Base-by-base conservation (phyloP, 2,888 invertebrate genomes). In the Sturmia bella region DNA sequence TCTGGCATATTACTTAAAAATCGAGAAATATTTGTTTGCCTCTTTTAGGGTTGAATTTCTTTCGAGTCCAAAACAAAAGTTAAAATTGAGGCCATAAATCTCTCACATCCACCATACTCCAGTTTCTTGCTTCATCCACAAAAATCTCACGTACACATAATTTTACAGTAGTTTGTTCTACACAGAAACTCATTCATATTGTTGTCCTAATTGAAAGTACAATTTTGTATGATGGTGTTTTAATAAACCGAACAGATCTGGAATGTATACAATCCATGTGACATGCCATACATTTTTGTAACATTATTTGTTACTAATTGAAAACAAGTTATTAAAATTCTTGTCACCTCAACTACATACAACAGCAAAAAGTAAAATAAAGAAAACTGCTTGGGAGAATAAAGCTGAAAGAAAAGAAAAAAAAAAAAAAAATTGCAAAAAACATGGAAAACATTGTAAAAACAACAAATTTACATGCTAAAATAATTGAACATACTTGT, bases 401-500 rank as follows among this genome's bases (percentile, higher is more conserved):
- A 45, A 56, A 57, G 13, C 0, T 50, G 1, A 5, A 50, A 19
- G 27, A 56, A 32, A 64, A 45, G 41, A 12, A 45, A 32, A 61
- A 54, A 12, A 50, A 70, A 57, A 48, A 68, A 41, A 63, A 32
- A 61, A 19, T 61, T 39, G 24, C 52, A 57, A 63, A 27, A 39
- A 66, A 54, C 66, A 52, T 52, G 57, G 27, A 81, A 85, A 84
- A 84, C 81, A 82, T 80, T 83, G 84, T 84, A 70, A 63, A 82
- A 83, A 87, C 86, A 85, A 72, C 83, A 83, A 87, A 87, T 87
- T 88, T 87, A 87, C 89, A 88, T 87, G 86, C 85, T 80, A 85
- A 87, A 89, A 87, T 89, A 89, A 89, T 89, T 89, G 90, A 88
- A 89, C 82, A 78, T 74, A 69, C 52, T 76, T 68, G 68, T 68